These are phyloP conservation scores for Eunapius fragilis DNA, from an alignment of 37 sponge, comb jelly and placozoan species.

Conservation along the genomic window DNA sequence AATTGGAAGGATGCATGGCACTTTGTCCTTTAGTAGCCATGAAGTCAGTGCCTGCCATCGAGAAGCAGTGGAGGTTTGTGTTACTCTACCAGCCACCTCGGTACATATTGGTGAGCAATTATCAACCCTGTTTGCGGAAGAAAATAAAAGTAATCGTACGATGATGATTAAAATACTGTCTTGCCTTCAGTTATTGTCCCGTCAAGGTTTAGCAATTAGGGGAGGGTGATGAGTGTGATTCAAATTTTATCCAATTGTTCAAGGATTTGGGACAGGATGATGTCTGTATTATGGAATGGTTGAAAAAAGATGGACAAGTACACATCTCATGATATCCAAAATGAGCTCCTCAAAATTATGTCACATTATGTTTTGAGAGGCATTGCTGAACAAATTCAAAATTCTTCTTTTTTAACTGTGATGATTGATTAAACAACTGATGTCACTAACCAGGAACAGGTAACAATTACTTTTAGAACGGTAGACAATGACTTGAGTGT, in stretches of 20 bases:
- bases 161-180: slow-evolving; percentile 21
- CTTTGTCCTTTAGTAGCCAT: not conserved
- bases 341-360: slow-evolving; percentile 38
- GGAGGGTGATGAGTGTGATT: too few species aligned
- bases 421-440: slow-evolving; percentile 53
- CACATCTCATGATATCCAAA: slow-evolving; percentile 35
- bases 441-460: slow-evolving; percentile 30
- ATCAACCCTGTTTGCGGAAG: not conserved
- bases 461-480: slow-evolving; percentile 42
- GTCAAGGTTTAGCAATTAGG: slow-evolving; percentile 37
- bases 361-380: slow-evolving; percentile 16
- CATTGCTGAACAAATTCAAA: slow-evolving; percentile 4
- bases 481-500: slow-evolving; percentile 44
- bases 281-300: too few species aligned
- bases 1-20: not conserved
- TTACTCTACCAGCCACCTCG: slow-evolving; percentile 2
- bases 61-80: slow-evolving; percentile 26
- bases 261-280: too few species aligned
- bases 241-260: too few species aligned
- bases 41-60: too few species aligned
- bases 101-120: too few species aligned
- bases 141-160: slow-evolving; percentile 12
- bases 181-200: not conserved
- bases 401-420: not conserved
- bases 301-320: slow-evolving; percentile 18